Evolutionary conservation across 1,140 invertebrate genomes (phyloP), one percentile per base, ranked within the genome.

Genomic region (Cyrtorhinus lividipennis): DNA sequence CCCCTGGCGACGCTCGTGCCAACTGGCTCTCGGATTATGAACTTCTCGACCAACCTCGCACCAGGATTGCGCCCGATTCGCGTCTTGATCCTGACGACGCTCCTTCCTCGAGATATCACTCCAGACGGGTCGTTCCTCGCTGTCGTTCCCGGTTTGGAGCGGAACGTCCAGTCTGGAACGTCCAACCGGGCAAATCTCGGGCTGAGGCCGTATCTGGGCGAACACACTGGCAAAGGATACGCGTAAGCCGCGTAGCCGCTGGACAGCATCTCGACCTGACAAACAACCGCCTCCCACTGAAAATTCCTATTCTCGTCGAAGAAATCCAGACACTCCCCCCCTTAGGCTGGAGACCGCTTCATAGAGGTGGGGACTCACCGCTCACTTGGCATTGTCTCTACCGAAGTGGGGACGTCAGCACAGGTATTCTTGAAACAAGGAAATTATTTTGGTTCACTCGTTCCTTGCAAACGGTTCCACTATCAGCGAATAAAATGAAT

Each of bases 161-260:
- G 30, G 15, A 38, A 38, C 30, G 5, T 15, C 30, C 30, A 38
- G 30, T 38, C 30, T 38, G 30, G 27, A 56, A 56, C 1, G 18
- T n/a, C 2, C 10, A 1, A 2, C 44, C 20, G 2, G 57, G 61
- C 13, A 30, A 15, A 10, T 24, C 3, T 15, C 56, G 62, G 13
- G 24, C 25, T 12, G 46, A 59, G 57, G 44, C 89, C n/a, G n/a
- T n/a, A n/a, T n/a, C n/a, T n/a, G n/a, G n/a, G n/a, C n/a, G n/a
- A n/a, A n/a, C n/a, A n/a, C n/a, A n/a, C n/a, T n/a, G n/a, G n/a
- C n/a, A 85, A 72, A 88, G 8, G 68, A 67, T 10, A 90, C 86
- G 72, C 90, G 87, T 66, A 90, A 69, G 89, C 85, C 1, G 86
- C 84, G 2, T 87, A 89, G 69, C 89, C 86, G 26, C 89, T 87